phyloP scores from a whole-genome alignment of 1,140 invertebrate genomes.

The Atta cephalotes region DNA sequence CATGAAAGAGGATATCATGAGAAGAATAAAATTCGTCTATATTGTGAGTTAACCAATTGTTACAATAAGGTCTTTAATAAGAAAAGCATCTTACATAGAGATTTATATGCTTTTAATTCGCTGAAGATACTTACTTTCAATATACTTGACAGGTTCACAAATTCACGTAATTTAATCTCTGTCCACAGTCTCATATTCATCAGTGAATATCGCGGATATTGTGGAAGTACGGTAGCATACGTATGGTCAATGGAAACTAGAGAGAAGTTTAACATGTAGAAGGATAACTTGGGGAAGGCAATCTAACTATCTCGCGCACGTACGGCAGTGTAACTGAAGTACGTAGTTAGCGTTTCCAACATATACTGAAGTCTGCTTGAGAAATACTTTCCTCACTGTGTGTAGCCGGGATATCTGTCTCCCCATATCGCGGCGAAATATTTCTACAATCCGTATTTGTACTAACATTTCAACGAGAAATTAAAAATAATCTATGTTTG shows the following conservation, averaged over 20 bases:
- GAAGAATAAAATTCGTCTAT: too few species aligned
- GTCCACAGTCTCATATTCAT: slow-evolving; percentile 50
- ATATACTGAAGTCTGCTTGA: slow-evolving; percentile 66
- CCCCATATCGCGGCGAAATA: neutral
- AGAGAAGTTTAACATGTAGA: slow-evolving; percentile 65
- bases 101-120: slow-evolving; percentile 16
- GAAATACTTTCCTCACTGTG: slow-evolving; percentile 60
- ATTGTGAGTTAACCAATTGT: too few species aligned
- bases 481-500: neutral
- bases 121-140: neutral
- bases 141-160: slow-evolving; percentile 31
- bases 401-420: slow-evolving; percentile 50
- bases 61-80: too few species aligned
- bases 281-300: slow-evolving; percentile 73
- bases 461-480: slow-evolving; percentile 6
- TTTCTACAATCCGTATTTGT: slow-evolving; percentile 9
- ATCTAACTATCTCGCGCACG: slow-evolving; percentile 74
- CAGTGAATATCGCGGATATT: slow-evolving; percentile 61
- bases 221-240: slow-evolving; percentile 59
- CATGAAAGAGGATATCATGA: too few species aligned
- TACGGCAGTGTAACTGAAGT: slow-evolving; percentile 69
- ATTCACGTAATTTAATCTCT: slow-evolving; percentile 47
- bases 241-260: slow-evolving; percentile 62
- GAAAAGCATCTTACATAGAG: neutral
- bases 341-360: slow-evolving; percentile 56